Conservation (phyloP, 2,797 vertebrate species). For the Cossypha niveicapilla region DNA sequence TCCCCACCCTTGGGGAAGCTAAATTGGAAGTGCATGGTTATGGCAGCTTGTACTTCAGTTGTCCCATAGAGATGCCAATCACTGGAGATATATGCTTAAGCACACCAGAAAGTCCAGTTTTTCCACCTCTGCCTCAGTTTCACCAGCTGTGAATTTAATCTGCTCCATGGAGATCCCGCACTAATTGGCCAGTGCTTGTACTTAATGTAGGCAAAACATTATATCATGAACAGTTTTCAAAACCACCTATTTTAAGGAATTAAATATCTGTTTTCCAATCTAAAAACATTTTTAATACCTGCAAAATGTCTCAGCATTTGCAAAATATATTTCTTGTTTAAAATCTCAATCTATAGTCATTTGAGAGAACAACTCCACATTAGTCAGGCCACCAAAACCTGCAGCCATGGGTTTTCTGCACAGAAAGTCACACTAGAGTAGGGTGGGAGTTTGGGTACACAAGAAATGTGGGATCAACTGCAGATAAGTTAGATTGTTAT, state of each 20-base stretch:
- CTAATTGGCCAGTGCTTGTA: rapidly evolving
- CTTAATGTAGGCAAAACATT: not conserved
- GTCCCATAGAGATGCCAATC: not conserved
- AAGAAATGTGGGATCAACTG: not conserved
- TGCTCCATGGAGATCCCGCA: not conserved
- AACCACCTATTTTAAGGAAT: not conserved
- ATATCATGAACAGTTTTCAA: not conserved
- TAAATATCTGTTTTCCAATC: not conserved
- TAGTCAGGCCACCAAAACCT: not conserved
- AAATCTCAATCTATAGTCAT: not conserved
- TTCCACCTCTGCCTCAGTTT: conserved; percentile 1
- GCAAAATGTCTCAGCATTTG: not conserved
- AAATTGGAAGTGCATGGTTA: not conserved
- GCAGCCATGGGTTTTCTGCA: not conserved
- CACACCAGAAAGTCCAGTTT: not conserved
- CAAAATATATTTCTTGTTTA: not conserved
- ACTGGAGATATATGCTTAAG: not conserved
- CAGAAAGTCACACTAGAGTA: not conserved
- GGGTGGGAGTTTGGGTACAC: not conserved
- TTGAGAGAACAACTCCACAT: not conserved
- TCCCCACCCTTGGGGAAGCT: not conserved
- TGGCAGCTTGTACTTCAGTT: not conserved
- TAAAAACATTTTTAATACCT: not conserved
- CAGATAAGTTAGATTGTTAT: not conserved
- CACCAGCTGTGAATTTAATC: not conserved